Percentiles rank a stretch among this genome's conserved stretches.
phyloP scores from a whole-genome alignment of 1,140 invertebrate species.

The Drosophila burlai region DNA sequence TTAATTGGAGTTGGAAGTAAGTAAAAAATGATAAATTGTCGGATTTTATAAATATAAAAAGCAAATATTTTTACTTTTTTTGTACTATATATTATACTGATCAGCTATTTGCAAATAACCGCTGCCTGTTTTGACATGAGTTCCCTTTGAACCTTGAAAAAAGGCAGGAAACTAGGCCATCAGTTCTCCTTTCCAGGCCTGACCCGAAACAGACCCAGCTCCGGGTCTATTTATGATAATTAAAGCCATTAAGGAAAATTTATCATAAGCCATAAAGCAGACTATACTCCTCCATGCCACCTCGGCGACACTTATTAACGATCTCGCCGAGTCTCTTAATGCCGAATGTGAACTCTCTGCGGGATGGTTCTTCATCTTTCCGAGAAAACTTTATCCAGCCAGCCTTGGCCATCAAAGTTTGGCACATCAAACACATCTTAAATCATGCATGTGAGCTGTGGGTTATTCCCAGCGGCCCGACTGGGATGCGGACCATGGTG shows the following conservation, averaged over 20 bases:
- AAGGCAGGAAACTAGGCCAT: not conserved
- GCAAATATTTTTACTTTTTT: too few species aligned
- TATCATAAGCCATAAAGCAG: slow-evolving; percentile 40
- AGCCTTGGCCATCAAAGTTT: slow-evolving; percentile 72
- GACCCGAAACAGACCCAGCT: not conserved
- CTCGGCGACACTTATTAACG: slow-evolving; percentile 45
- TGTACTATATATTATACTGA: not conserved
- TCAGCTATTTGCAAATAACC: not conserved
- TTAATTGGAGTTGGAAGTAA: too few species aligned
- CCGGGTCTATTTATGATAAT: slow-evolving; percentile 42
- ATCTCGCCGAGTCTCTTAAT: slow-evolving; percentile 56
- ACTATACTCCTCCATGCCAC: not conserved
- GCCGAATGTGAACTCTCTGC: slow-evolving; percentile 49
- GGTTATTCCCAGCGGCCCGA: slow-evolving; percentile 56
- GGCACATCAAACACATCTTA: slow-evolving; percentile 59
- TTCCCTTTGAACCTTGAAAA: not conserved
- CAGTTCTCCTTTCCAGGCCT: not conserved
- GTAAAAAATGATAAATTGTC: too few species aligned
- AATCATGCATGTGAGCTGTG: slow-evolving; percentile 69
- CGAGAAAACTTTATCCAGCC: slow-evolving; percentile 62
- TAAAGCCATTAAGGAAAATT: slow-evolving; percentile 43
- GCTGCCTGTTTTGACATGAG: not conserved
- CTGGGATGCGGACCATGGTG: slow-evolving; percentile 9
- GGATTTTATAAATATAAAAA: too few species aligned
- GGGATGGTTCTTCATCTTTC: slow-evolving; percentile 35